Percentiles rank a stretch among this genome's conserved stretches.
Conservation (phyloP, 1,140 invertebrate species). For the Rhagoletis pomonella region DNA sequence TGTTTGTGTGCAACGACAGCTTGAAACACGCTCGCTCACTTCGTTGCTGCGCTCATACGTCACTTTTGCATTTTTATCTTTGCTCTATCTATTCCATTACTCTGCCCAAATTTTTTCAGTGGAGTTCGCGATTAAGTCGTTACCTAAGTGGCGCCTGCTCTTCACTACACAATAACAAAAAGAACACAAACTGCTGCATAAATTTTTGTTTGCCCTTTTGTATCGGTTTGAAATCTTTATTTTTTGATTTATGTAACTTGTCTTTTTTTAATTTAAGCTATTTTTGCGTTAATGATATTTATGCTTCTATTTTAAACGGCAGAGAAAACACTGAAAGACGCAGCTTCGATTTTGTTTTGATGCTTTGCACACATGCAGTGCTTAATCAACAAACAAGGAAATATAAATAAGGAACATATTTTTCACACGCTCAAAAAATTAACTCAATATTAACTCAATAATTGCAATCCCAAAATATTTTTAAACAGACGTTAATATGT, state of each 20-base stretch:
- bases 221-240: background rate
- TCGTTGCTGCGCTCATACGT: background rate
- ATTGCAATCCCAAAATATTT: background rate
- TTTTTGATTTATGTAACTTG: slow-evolving; percentile 39
- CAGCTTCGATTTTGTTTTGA: slow-evolving; percentile 15
- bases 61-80: background rate
- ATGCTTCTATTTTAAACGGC: slow-evolving; percentile 32
- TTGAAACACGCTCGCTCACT: background rate
- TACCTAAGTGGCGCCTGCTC: background rate
- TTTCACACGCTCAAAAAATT: too few relatives aligned
- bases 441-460: background rate
- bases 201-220: slow-evolving; percentile 3
- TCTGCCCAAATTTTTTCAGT: background rate
- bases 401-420: background rate
- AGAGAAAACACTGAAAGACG: background rate
- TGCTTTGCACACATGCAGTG: background rate
- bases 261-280: background rate
- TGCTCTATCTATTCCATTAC: background rate
- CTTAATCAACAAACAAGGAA: background rate
- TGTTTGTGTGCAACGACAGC: too few relatives aligned
- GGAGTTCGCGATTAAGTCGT: background rate
- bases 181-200: slow-evolving; percentile 19
- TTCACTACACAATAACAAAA: background rate
- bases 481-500: background rate
- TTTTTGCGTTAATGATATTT: slow-evolving; percentile 16